Evolutionary conservation across 2,113 vertebrate genomes (phyloP).

Genomic region (Thamnophis sirtalis): DNA sequence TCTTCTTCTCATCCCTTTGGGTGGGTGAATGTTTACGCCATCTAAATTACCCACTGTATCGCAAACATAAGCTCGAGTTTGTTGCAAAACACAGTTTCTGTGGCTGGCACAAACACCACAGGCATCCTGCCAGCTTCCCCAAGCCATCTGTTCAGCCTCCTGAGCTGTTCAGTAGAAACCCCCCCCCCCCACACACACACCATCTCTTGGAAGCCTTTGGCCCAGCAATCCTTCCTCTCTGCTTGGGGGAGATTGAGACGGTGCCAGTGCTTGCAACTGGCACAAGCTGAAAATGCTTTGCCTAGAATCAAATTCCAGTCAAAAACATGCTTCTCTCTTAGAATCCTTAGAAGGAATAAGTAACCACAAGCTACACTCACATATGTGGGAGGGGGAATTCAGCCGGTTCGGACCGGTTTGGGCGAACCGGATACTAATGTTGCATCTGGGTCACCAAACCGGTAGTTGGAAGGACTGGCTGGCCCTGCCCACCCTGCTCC

Average conservation of each 20-base stretch:
- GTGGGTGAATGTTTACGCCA: constrained; percentile 59
- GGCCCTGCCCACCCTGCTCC: too few species aligned
- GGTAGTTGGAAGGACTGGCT: too few species aligned
- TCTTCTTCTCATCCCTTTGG: constrained; percentile 48
- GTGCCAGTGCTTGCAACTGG: constrained; percentile 56
- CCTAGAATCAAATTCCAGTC: not conserved
- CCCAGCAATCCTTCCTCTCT: constrained; percentile 20
- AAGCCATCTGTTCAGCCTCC: constrained; percentile 62
- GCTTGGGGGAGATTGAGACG: constrained; percentile 58
- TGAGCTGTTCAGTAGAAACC: constrained; percentile 52
- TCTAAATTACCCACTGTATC: constrained; percentile 58
- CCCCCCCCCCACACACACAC: constrained; percentile 22
- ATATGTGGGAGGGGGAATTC: accelerated
- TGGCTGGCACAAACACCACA: constrained; percentile 56
- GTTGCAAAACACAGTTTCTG: constrained; percentile 59
- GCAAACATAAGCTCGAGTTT: constrained; percentile 52
- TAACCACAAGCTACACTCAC: not conserved
- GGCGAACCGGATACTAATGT: too few species aligned
- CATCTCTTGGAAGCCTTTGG: constrained; percentile 56
- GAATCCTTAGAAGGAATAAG: not conserved
- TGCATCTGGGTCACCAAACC: too few species aligned
- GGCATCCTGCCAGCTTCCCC: not conserved
- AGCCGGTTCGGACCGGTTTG: too few species aligned
- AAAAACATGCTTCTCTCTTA: not conserved
- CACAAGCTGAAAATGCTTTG: constrained; percentile 53